A percentile compares a stretch with the other conserved stretches of the same genome.
These are phyloP conservation scores for Drosophila kikkawai DNA, from an alignment of 1,140 invertebrate species.

Conservation along the genomic window DNA sequence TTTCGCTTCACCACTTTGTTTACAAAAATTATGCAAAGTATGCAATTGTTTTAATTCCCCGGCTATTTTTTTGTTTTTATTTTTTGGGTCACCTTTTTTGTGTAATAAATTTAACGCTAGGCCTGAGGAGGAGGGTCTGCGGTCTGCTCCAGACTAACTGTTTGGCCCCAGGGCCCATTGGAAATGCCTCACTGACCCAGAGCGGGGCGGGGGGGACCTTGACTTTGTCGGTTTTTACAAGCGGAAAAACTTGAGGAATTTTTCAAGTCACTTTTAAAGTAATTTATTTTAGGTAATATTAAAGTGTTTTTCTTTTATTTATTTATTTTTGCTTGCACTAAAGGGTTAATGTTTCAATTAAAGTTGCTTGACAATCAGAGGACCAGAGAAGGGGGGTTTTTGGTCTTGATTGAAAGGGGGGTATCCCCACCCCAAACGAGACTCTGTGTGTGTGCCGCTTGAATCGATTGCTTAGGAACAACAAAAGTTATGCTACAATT, in stretches of 20 bases:
- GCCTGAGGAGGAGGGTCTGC: constrained; percentile 18
- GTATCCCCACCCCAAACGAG: too few species aligned
- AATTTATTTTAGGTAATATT: background rate
- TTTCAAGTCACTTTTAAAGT: background rate
- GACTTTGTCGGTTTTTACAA: constrained; percentile 7
- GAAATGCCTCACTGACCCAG: constrained; percentile 52
- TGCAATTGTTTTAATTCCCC: constrained; percentile 76
- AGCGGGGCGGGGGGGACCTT: constrained; percentile 6
- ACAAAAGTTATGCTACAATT: constrained; percentile 77
- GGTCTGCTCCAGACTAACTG: constrained; percentile 35
- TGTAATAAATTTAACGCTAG: constrained; percentile 76
- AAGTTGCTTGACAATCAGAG: constrained; percentile 31
- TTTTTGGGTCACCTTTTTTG: constrained; percentile 57
- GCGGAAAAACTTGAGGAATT: background rate
- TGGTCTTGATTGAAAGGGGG: background rate
- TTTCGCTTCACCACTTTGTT: constrained; percentile 63
- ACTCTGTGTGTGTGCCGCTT: constrained; percentile 59
- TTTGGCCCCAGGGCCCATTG: constrained; percentile 31
- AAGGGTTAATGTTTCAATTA: constrained; percentile 40
- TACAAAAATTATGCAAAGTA: constrained; percentile 79
- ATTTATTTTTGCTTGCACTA: background rate
- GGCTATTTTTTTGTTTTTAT: constrained; percentile 5
- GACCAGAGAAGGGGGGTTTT: background rate
- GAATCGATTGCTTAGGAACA: constrained; percentile 74
- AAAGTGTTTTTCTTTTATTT: too few species aligned